These are phyloP conservation scores for Xylota segnis DNA, from an alignment of 2,888 invertebrate genomes.

Conservation along the genomic window DNA sequence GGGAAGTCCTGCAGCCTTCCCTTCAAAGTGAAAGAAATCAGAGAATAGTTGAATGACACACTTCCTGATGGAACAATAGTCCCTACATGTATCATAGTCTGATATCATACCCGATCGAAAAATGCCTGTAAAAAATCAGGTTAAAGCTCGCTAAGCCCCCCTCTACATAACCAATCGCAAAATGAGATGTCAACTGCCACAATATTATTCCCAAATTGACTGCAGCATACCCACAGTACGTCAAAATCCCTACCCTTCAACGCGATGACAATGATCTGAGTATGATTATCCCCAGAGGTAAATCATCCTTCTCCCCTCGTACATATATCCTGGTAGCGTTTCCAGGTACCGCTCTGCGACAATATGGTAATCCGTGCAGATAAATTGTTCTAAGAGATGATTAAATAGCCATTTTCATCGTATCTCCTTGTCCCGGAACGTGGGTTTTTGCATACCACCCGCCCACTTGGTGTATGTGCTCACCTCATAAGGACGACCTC, in stretches of 20 bases:
- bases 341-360: constrained; percentile 37
- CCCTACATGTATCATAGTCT: too few relatives aligned
- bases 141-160: neutral
- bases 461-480: neutral
- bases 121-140: neutral
- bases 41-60: too few relatives aligned
- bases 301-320: constrained; percentile 4
- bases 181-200: neutral
- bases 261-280: constrained; percentile 48
- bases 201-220: neutral
- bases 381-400: constrained; percentile 68
- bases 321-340: neutral
- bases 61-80: too few relatives aligned
- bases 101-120: too few relatives aligned
- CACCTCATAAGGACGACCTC: constrained; percentile 35
- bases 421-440: constrained; percentile 40
- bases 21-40: too few relatives aligned
- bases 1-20: too few relatives aligned
- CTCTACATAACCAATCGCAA: neutral
- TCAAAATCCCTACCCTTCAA: constrained; percentile 10
- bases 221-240: neutral
- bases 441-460: too few relatives aligned
- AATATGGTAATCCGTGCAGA: constrained; percentile 70
- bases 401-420: constrained; percentile 66
- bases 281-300: constrained; percentile 43